Base-by-base conservation (phyloP, 1,140 invertebrate genomes). In the Pogonomyrmex barbatus region DNA sequence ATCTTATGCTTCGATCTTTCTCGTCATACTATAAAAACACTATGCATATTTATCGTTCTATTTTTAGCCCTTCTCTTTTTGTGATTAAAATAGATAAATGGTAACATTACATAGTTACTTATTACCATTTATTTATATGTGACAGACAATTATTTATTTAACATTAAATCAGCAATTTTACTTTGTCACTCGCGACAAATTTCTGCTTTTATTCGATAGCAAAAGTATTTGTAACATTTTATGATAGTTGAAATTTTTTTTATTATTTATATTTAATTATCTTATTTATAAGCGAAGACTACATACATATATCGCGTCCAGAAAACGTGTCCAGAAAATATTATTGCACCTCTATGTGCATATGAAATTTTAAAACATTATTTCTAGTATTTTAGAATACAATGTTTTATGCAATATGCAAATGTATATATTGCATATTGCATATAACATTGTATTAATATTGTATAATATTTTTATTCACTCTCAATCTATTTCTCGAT, bases 31-130 rank as follows among this genome's bases (percentile, higher is more conserved):
- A 6, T 17, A 54, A 0, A 14, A 5, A 17, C 4, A 24, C 4
- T 2, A 0, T 54, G 8, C 12, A 54, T 39, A 30, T 65, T 79
- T 81, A 33, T n/a, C 14, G 2, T 70, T 10, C 17, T 56, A 81
- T 81, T 70, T 81, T 33, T 70, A 67, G 4, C 73, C 24, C 39
- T 0, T 65, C 17, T n/a, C 17, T 65, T 47, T 65, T 65, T 58
- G 36, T 75, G 12, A 36, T 63, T 77, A 63, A 6, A 12, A 33
- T 50, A 63, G 0, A 2, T 36, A 78, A 77, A 77, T 24, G n/a
- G 33, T 77, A 50, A 1, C 9, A 24, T 24, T 65, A 17, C 39
- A 47, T 68, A 68, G 24, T 24, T 24, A 24, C 24, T 24, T 24
- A 24, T 24, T 24, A 24, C 24, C 0, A 24, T 24, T 24, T 24